A percentile compares a stretch with the other conserved stretches of the same genome.
Evolutionary conservation across 2,888 invertebrate genomes (phyloP).

Genomic region (Eupithecia subumbrata): DNA sequence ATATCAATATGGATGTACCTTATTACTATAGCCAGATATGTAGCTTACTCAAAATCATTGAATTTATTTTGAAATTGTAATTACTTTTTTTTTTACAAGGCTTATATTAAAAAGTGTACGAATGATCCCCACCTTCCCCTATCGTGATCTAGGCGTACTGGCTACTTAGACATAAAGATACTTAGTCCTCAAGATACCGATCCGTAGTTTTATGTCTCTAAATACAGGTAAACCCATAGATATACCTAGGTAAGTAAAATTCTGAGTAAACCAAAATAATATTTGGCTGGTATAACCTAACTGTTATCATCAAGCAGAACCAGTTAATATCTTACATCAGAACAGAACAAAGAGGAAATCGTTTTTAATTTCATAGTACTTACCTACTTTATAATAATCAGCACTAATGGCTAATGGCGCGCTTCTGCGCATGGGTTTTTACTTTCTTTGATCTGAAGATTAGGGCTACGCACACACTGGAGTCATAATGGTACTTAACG

Average conservation of each 20-base stretch:
- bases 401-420: constrained; percentile 25
- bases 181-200: too few species aligned
- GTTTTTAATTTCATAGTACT: constrained; percentile 25
- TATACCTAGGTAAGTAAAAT: too few species aligned
- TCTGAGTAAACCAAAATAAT: not conserved
- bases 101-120: too few species aligned
- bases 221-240: too few species aligned
- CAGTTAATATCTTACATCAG: not conserved
- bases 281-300: not conserved
- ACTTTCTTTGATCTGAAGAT: constrained; percentile 33
- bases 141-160: too few species aligned
- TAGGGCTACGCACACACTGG: constrained; percentile 18
- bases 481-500: not conserved
- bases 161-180: too few species aligned
- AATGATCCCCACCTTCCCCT: too few species aligned
- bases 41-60: too few species aligned
- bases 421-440: constrained; percentile 27
- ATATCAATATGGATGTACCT: too few species aligned
- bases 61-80: too few species aligned
- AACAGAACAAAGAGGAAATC: constrained; percentile 22
- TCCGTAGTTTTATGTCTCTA: not conserved
- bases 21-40: too few species aligned
- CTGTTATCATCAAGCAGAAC: not conserved
- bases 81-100: too few species aligned
- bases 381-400: constrained; percentile 22